Conservation (phyloP, 1,140 invertebrate species). For the Dufourea novaeangliae region DNA sequence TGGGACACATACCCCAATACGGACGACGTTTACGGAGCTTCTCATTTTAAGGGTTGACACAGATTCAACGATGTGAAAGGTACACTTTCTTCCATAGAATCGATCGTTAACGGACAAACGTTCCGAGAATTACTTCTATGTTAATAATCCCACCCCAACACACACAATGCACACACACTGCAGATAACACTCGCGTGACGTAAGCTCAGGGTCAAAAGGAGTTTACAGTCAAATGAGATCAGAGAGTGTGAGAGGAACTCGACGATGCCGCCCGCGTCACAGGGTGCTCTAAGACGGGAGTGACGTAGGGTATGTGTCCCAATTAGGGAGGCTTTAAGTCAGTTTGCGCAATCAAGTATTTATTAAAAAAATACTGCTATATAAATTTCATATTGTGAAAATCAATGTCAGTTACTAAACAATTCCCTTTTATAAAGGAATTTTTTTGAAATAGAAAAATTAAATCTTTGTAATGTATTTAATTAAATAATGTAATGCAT, state of each 20-base stretch:
- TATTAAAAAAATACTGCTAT: too few relatives aligned
- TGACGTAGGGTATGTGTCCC: constrained; percentile 17
- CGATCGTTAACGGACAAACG: not conserved
- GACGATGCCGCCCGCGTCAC: not conserved
- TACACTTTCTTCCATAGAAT: not conserved
- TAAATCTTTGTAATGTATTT: too few relatives aligned
- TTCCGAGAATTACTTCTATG: constrained; percentile 5
- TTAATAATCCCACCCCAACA: not conserved
- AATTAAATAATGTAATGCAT: too few relatives aligned
- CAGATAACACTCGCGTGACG: constrained; percentile 7
- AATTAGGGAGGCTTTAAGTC: too few relatives aligned
- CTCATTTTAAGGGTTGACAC: not conserved
- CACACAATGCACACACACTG: too few relatives aligned
- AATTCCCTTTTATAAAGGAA: too few relatives aligned
- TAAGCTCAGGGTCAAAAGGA: constrained; percentile 8
- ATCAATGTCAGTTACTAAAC: too few relatives aligned
- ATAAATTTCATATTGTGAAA: too few relatives aligned
- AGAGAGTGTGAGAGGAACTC: constrained; percentile 1
- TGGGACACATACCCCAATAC: too few relatives aligned
- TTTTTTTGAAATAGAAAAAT: too few relatives aligned
- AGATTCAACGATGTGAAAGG: not conserved
- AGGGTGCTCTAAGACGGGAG: constrained; percentile 1
- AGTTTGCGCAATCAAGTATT: too few relatives aligned
- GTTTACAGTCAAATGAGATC: constrained; percentile 28
- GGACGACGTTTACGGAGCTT: too few relatives aligned